phyloP scores from a whole-genome alignment of 2,888 invertebrate species.

The Nephrotoma guestfalica region DNA sequence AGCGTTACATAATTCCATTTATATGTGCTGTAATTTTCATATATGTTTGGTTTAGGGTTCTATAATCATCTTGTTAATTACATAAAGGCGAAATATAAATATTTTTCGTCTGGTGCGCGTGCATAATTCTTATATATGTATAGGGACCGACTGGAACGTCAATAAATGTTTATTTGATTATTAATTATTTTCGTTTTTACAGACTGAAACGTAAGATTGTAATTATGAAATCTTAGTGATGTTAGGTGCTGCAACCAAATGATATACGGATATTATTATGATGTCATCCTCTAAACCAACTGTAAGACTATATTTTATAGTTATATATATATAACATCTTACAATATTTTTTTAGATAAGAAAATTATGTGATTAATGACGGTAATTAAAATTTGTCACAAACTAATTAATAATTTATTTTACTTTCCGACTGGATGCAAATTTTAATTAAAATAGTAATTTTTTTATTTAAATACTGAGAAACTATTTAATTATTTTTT shows the following conservation, averaged over 20 bases:
- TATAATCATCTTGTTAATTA: not conserved
- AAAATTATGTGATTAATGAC: not conserved
- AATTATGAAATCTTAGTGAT: not conserved
- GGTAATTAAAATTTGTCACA: not conserved
- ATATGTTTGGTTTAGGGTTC: not conserved
- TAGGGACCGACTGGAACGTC: not conserved
- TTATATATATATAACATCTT: not conserved
- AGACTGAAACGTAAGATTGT: not conserved
- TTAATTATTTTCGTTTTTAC: not conserved
- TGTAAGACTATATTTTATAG: not conserved
- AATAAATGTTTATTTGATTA: not conserved
- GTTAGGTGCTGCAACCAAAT: not conserved
- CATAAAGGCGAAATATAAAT: not conserved
- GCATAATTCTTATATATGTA: not conserved
- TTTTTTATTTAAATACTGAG: not conserved
- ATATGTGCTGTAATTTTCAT: no score
- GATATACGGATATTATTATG: not conserved
- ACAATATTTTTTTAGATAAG: not conserved
- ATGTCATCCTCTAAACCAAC: not conserved
- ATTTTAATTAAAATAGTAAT: not conserved
- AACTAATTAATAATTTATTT: not conserved
- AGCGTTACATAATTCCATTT: no score
- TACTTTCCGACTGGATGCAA: not conserved
- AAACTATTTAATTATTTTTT: not conserved
- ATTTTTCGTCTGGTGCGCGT: not conserved